These are phyloP conservation scores for Crypturellus undulatus DNA, from an alignment of 2,113 vertebrate genomes.

Conservation along the genomic window DNA sequence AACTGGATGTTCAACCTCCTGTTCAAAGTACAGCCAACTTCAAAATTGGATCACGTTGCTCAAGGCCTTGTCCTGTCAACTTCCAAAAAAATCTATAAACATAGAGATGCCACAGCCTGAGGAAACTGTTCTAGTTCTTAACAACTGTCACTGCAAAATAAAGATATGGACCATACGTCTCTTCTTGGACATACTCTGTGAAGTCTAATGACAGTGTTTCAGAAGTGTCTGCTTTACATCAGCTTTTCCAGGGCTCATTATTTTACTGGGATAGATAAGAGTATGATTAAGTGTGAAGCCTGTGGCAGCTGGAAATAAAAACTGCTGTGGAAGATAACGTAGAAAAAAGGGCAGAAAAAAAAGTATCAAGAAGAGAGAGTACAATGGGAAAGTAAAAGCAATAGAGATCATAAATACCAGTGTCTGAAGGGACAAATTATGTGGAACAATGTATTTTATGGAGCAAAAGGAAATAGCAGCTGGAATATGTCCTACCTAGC, in stretches of 20 bases:
- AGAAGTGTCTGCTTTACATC: neutral
- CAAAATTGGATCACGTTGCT: neutral
- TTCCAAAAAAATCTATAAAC: neutral
- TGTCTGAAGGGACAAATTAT: neutral
- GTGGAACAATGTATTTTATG: neutral
- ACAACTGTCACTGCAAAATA: neutral
- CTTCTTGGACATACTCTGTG: neutral
- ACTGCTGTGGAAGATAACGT: neutral
- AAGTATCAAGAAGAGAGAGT: neutral
- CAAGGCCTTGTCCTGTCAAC: fast-evolving
- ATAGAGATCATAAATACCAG: neutral
- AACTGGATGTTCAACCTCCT: neutral
- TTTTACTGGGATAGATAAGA: neutral
- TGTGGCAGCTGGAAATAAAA: neutral
- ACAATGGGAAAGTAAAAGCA: neutral
- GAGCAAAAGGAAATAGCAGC: neutral
- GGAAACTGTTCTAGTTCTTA: neutral
- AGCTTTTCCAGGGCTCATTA: neutral
- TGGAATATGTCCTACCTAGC: neutral
- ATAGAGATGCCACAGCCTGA: neutral
- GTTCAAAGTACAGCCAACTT: neutral
- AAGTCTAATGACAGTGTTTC: neutral
- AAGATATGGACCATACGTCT: neutral
- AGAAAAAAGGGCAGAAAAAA: neutral
- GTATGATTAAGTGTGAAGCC: neutral